Conservation (phyloP, 2,888 invertebrate species). For the Kuschelorhynchus macadamiae region DNA sequence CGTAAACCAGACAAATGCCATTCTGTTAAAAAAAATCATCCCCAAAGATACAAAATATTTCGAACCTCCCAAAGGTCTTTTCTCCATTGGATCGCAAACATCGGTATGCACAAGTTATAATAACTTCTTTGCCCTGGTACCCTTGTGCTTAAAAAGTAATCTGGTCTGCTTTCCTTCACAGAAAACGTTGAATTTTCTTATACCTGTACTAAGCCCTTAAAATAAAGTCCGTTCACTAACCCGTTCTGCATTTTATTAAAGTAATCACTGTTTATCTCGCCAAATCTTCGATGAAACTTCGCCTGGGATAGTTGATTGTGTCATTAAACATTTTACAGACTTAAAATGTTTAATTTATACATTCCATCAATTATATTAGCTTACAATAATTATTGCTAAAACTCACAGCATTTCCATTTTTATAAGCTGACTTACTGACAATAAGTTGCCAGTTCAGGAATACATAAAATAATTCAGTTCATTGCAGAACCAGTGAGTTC, state of each 20-base stretch:
- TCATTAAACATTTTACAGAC: too few species aligned
- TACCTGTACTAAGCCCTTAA: conserved; percentile 3
- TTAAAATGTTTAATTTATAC: conserved; percentile 20
- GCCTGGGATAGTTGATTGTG: too few species aligned
- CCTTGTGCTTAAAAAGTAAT: conserved; percentile 53
- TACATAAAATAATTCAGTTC: too few species aligned
- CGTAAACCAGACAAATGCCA: conserved; percentile 47
- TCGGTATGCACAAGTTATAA: conserved; percentile 48
- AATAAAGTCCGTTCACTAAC: conserved; percentile 23
- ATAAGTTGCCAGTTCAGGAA: conserved; percentile 52
- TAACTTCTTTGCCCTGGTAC: conserved; percentile 22
- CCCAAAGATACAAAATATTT: conserved; percentile 44
- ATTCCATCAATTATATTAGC: conserved; percentile 11
- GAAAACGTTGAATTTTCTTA: conserved; percentile 42
- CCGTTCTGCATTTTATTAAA: too few species aligned
- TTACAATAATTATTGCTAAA: conserved; percentile 31
- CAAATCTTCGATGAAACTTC: too few species aligned
- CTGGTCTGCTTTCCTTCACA: conserved; percentile 58
- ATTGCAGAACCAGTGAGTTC: too few species aligned
- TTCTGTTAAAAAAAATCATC: conserved; percentile 45
- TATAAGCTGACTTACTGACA: conserved; percentile 53
- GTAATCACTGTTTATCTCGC: conserved; percentile 37
- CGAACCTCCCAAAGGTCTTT: conserved; percentile 26
- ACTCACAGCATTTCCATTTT: conserved; percentile 49
- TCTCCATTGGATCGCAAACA: conserved; percentile 49